Base-by-base conservation (phyloP, 2,888 invertebrate genomes). In the Zaprionus obscuricornis region DNA sequence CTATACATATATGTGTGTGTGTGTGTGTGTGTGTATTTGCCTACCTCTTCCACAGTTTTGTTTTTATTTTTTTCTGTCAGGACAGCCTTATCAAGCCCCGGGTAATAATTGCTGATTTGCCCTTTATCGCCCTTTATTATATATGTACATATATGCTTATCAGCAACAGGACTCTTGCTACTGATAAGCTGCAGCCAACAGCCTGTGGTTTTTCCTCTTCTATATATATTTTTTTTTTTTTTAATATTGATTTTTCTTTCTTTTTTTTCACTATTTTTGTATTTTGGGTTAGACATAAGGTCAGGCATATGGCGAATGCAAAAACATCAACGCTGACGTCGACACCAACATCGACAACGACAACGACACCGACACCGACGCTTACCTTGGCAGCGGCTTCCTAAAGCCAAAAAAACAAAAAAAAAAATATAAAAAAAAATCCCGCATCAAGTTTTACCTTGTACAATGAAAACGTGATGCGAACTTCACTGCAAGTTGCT, bases 371-470 rank as follows among this genome's bases (percentile, higher is more conserved):
- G 26, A 33, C 64, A 33, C 50, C 46, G 33, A 64, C 52, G 63
- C 49, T 78, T 71, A 75, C 77, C 83, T 78, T 78, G 77, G 58
- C 66, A 57, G 60, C 64, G 74, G 69, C 55, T 68, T 70, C 70
- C 68, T 66, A 70, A 66, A 11, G 55, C 68, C 18, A 7, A n/a
- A n/a, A n/a, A n/a, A n/a, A n/a, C n/a, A n/a, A n/a, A n/a, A n/a
- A n/a, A n/a, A n/a, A n/a, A n/a, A n/a, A n/a, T n/a, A n/a, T n/a
- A n/a, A n/a, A n/a, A n/a, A n/a, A n/a, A n/a, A n/a, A 18, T 18
- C 3, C 11, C 20, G 11, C 14, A 5, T 13, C 27, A 49, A 14
- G 26, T 14, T 51, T 63, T 56, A 58, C 63, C 69, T 49, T 63
- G 54, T 43, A 34, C 37, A 40, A 52, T 36, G 20, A 36, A 39